Evolutionary conservation across 2,888 invertebrate species (phyloP).

Genomic region (Punctoribates punctum): DNA sequence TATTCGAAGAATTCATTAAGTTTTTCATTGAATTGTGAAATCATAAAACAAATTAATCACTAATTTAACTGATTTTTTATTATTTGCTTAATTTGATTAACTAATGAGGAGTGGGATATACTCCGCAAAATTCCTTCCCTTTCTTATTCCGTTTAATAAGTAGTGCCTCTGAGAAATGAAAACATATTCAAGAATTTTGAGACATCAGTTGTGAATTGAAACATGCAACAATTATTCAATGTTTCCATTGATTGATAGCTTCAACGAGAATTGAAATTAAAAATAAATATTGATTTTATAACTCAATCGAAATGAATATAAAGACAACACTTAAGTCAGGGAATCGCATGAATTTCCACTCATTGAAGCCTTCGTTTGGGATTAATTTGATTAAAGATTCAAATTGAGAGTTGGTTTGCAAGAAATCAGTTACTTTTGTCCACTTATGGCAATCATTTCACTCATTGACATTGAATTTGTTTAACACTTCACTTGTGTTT

Average conservation of each 20-base stretch:
- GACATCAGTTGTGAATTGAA: no score
- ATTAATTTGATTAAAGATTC: not conserved
- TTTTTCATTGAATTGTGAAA: no score
- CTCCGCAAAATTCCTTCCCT: no score
- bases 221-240: not conserved
- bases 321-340: not conserved
- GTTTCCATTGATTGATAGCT: not conserved
- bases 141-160: no score
- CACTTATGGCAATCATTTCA: conserved; percentile 9
- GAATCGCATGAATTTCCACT: no score
- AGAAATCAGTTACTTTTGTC: conserved; percentile 1
- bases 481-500: not conserved
- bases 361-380: not conserved
- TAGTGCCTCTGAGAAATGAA: no score
- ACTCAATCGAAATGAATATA: not conserved
- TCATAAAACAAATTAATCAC: no score
- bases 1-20: no score
- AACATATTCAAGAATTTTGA: no score
- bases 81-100: no score
- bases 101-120: no score
- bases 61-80: no score
- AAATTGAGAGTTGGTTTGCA: not conserved
- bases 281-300: not conserved
- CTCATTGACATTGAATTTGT: conserved; percentile 24
- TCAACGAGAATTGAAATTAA: not conserved